Conservation (phyloP, 2,797 vertebrate genomes). For the Ctenosaura bakeri region DNA sequence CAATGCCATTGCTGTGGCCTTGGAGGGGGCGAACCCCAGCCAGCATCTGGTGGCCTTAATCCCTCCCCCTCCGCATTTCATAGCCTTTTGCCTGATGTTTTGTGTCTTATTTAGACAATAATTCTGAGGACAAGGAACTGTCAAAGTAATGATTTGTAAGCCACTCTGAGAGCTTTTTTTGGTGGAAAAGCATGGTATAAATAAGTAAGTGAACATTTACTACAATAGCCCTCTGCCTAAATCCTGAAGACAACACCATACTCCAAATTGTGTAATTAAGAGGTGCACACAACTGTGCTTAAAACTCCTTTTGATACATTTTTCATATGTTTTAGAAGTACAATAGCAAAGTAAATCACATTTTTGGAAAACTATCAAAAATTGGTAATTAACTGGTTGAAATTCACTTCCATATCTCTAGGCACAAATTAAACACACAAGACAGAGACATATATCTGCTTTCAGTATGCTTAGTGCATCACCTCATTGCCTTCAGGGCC, state of each 20-base stretch:
- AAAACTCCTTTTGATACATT: background rate
- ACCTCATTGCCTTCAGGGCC: slow-evolving; percentile 16
- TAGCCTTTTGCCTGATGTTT: too few species aligned
- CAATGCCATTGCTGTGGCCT: too few species aligned
- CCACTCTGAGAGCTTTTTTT: too few species aligned
- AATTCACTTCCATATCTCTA: slow-evolving; percentile 28
- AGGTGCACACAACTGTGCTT: background rate
- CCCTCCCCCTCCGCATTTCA: too few species aligned
- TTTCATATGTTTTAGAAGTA: background rate
- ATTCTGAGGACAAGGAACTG: too few species aligned
- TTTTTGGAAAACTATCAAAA: too few species aligned
- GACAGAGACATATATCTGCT: slow-evolving; percentile 36
- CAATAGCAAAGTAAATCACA: background rate
- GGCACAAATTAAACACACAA: background rate
- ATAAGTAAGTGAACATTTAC: background rate
- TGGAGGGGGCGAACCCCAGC: too few species aligned
- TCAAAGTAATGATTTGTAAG: too few species aligned
- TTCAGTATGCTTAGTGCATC: background rate
- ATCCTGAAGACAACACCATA: background rate
- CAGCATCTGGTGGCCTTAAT: too few species aligned
- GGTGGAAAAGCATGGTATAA: too few species aligned
- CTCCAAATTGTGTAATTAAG: background rate
- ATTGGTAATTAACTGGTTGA: slow-evolving; percentile 40
- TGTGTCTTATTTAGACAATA: too few species aligned
- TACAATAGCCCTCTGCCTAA: background rate